Evolutionary conservation across 2,888 invertebrate species (phyloP).

Genomic region (Lepidocyrtoides sp.): DNA sequence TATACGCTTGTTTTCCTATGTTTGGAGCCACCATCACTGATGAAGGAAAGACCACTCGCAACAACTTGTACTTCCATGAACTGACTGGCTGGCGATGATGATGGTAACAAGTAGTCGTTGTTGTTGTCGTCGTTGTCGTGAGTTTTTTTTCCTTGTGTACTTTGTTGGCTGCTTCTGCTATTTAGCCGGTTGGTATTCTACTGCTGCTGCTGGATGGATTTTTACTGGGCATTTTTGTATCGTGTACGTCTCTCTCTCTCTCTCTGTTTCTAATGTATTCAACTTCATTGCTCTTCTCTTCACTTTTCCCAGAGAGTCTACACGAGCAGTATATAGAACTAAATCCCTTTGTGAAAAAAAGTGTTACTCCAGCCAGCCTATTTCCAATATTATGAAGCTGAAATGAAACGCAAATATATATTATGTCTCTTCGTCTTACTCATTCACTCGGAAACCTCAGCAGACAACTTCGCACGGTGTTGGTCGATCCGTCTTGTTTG

Average conservation of each 20-base stretch:
- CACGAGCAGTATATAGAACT: not conserved
- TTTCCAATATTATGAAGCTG: conserved; percentile 23
- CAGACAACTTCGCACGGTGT: conserved; percentile 59
- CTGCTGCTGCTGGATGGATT: not conserved
- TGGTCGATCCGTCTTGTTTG: conserved; percentile 58
- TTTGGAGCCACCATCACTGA: not conserved
- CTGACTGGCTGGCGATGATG: not conserved
- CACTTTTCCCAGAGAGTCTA: not conserved
- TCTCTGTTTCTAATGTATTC: not conserved
- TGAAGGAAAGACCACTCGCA: conserved; percentile 17
- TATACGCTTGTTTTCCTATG: not conserved
- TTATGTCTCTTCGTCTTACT: conserved; percentile 44
- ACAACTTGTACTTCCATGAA: conserved; percentile 47
- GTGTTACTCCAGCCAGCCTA: conserved; percentile 29
- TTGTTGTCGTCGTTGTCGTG: too few relatives aligned
- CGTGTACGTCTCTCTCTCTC: not conserved
- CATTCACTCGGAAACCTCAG: conserved; percentile 36
- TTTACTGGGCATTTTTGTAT: not conserved
- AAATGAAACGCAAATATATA: too few relatives aligned
- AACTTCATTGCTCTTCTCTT: not conserved
- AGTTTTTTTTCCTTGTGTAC: conserved; percentile 3
- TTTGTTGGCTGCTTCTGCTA: not conserved
- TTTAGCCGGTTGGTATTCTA: conserved; percentile 20
- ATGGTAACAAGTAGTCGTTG: conserved; percentile 63
- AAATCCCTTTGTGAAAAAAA: not conserved